Evolutionary conservation across 2,888 invertebrate species (phyloP).

Genomic region (Crematogaster levior): DNA sequence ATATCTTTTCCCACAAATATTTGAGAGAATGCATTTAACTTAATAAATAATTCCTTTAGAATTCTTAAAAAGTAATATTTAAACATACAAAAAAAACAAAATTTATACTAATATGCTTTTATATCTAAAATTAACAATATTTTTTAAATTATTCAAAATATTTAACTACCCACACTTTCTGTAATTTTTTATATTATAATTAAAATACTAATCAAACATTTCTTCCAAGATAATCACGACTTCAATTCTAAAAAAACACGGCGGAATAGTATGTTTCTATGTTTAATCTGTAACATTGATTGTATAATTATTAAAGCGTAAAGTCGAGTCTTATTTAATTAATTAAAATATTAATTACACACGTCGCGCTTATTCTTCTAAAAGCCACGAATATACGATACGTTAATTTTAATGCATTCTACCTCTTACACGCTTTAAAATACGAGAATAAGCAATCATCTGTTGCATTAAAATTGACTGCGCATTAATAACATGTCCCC

Average conservation of each 20-base stretch:
- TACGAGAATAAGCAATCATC: slow-evolving; percentile 28
- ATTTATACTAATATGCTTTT: background rate
- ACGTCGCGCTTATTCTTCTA: background rate
- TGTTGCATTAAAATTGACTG: slow-evolving; percentile 39
- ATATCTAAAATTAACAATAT: background rate
- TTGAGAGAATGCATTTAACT: background rate
- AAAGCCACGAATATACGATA: background rate
- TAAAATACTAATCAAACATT: slow-evolving; percentile 1
- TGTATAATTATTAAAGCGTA: background rate
- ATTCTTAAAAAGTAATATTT: background rate
- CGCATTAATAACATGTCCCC: slow-evolving; percentile 24
- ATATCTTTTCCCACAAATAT: background rate
- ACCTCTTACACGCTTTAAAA: background rate
- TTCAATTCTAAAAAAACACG: background rate
- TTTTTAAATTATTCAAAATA: background rate
- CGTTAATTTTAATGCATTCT: background rate
- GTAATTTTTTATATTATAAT: background rate
- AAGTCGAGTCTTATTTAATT: background rate
- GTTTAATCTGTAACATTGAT: background rate
- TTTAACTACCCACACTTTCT: background rate
- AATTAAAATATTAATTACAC: slow-evolving; percentile 15
- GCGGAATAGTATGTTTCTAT: background rate
- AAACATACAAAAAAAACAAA: background rate
- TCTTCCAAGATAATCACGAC: background rate
- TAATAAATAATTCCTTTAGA: background rate